Evolutionary conservation across 2,888 invertebrate species (phyloP), one percentile per base, ranked within the genome.

Genomic region (Pterostichus niger): DNA sequence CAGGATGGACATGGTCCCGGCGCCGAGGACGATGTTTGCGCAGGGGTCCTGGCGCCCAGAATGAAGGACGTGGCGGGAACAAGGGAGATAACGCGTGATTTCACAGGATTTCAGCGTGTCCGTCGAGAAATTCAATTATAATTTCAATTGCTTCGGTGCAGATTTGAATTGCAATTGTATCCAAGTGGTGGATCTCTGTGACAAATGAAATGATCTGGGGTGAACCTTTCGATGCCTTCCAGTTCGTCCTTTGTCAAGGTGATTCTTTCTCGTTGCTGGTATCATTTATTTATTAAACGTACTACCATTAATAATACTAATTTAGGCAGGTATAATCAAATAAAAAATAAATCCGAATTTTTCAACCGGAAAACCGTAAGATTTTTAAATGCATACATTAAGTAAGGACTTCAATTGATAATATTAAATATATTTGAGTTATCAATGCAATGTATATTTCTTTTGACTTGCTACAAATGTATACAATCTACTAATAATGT

Each of bases 81-180:
- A 59, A 59, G 31, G 33, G 52, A 75, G 49, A 75, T 78, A 78
- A 78, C 78, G 56, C 78, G 78, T 78, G 78, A 78, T 78, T 78
- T 78, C 78, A 59, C 59, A 59, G 78, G 24, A 59, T 59, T 78
- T 59, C 77, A 61, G n/a, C 24, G 40, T 59, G 78, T 59, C 59
- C 61, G 33, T 17, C 33, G 77, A 78, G 78, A 78, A 78, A 78
- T 78, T 78, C 78, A 78, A 78, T 78, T 78, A 78, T 78, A 78
- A 78, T 78, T 78, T 78, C 78, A 78, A 78, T 78, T 78, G 78
- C 78, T 78, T 78, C 46, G 61, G 44, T 56, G 78, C 78, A 78
- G 78, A 78, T 78, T 56, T 78, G 59, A 78, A 78, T 78, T 56
- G 56, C 78, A 78, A 61, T 78, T 78, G 56, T 78, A 78, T 31